Base-by-base conservation (phyloP, 2,888 invertebrate species). In the Trachelus troglodyta region DNA sequence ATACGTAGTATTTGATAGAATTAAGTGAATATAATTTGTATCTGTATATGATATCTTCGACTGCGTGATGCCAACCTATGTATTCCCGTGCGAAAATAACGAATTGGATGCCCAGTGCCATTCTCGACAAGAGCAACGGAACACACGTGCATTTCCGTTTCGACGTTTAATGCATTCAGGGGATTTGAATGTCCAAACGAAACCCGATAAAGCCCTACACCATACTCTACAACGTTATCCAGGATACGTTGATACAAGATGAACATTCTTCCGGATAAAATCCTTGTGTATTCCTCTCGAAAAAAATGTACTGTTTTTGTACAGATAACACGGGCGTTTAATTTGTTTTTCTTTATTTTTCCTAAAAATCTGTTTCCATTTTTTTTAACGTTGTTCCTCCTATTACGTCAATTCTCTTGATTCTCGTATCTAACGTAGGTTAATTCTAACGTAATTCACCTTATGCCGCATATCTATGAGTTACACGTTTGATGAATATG, bases 201-300 rank as follows among this genome's bases (percentile, higher is more conserved):
- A 56, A 56, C 56, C 23, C 23, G 56, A 56, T 56, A 56, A 56
- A 56, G 9, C 23, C 56, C 56, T 56, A 23, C 23, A 23, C 23
- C 6, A 56, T 9, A 37, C 73, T 79, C 76, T 77, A 77, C 79
- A 79, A 77, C 78, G 79, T 74, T 77, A 56, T 40, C 40, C 56
- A 2, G 56, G 56, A 56, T 56, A 23, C 56, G 56, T 23, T 56
- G 56, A 56, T 56, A 56, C 56, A 56, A 56, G 56, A 23, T 9
- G 23, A 56, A 23, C 56, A 23, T 2, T 56, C 23, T 56, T 23
- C 9, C 23, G 56, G 23, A 23, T 56, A 23, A 56, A 56, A 56
- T 23, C 56, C 23, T 23, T 23, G 9, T 23, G 2, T 23, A 56
- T 23, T 56, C 23, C 2, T 9, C 37, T 12, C 0, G 4, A 37